Evolutionary conservation across 2,888 invertebrate species (phyloP).

Genomic region (Spodoptera exigua): DNA sequence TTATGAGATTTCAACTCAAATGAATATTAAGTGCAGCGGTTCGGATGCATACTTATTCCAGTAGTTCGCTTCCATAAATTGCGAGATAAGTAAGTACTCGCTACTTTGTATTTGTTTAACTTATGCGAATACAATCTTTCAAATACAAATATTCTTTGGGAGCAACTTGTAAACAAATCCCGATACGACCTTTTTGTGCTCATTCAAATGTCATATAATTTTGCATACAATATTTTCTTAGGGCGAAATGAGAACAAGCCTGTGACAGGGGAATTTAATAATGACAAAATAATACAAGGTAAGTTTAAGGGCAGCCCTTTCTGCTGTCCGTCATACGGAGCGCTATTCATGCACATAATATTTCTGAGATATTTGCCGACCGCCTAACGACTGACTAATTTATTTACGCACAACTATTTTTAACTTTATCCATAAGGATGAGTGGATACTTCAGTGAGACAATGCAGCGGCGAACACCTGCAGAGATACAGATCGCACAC

Average conservation of each 20-base stretch:
- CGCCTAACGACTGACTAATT: conserved; percentile 86
- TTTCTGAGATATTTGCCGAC: conserved; percentile 85
- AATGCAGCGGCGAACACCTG: conserved; percentile 41
- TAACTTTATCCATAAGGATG: conserved; percentile 55
- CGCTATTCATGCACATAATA: conserved; percentile 87
- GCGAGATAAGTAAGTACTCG: conserved; percentile 25
- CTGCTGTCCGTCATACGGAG: conserved; percentile 88
- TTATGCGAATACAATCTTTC: conserved; percentile 54
- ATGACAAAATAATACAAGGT: conserved; percentile 89
- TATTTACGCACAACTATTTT: conserved; percentile 66
- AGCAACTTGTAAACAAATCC: conserved; percentile 77
- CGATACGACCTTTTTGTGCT: conserved; percentile 81
- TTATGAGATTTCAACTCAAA: conserved; percentile 32
- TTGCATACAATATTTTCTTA: conserved; percentile 89
- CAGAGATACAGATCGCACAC: conserved; percentile 28
- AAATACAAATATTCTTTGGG: conserved; percentile 67
- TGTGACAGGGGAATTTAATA: conserved; percentile 89
- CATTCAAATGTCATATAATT: conserved; percentile 89
- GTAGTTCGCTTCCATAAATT: conserved; percentile 40
- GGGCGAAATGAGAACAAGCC: conserved; percentile 84
- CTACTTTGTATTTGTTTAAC: conserved; percentile 45
- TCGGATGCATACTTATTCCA: conserved; percentile 32
- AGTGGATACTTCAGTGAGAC: conserved; percentile 24
- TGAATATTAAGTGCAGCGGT: conserved; percentile 44
- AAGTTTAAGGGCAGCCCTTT: conserved; percentile 87